Base-by-base conservation (phyloP, 2,113 vertebrate species). In the Trichechus manatus region DNA sequence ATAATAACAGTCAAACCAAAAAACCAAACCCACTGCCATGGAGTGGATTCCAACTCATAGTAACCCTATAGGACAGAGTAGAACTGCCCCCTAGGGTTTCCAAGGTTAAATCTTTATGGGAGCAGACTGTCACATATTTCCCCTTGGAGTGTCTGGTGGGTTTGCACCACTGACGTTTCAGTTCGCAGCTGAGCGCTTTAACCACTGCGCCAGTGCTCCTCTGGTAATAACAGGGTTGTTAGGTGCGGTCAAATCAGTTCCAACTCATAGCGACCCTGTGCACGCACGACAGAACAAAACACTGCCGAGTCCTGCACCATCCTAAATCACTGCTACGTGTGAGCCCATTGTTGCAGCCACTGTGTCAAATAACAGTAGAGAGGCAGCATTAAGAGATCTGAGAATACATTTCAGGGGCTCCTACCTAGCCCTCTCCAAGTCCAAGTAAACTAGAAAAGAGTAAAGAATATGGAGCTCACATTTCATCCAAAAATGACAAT, bases 401-500 rank as follows among this genome's bases (percentile, higher is more conserved):
- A 79, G 50, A 85, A 29, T 47, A 91, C 61, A 8, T 27, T 29
- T 70, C 68, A 72, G 61, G 42, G 25, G 3, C 29, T 59, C 42
- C 44, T 85, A 19, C 50, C 59, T 88, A 0, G 3, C 63, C 27
- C 29, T 42, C 4, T 80, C 11, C 5, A 53, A 68, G 85, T 44
- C 87, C 75, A 80, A 14, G 53, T 47, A 29, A 93, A 84, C 47
- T 6, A 50, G 42, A 53, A 90, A 87, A 63, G 36, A 1, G 3
- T 6, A n/a, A 56, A 85, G 53, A 64, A 44, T 36, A 20, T 70
- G 59, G 25, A 91, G 27, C 87, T 23, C 23, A 47, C 74, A 47
- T 75, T 80, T 80, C 59, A 61, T 87, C 74, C 36, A 75, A 78
- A 56, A 93, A 92, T 91, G n/a, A 82, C 83, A 75, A 13, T 3